Evolutionary conservation across 2,888 invertebrate species (phyloP), one percentile per base, ranked within the genome.

Genomic region (Agrotis exclamationis): DNA sequence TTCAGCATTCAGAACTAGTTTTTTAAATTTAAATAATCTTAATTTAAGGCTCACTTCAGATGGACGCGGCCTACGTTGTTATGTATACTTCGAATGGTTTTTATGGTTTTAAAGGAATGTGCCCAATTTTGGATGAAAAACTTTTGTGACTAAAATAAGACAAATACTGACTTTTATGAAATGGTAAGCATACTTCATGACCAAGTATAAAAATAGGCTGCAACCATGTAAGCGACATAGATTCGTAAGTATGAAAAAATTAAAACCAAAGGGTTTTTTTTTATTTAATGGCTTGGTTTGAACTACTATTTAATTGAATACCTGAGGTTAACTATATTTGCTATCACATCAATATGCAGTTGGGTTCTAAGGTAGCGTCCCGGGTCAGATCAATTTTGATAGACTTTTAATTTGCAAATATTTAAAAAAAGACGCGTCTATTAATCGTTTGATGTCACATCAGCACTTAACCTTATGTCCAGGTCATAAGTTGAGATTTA

Each of bases 401-500:
- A 14, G 14, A 45, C 14, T 45, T 14, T 5, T 16, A 16, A 45
- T 4, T 44, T 14, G 51, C 44, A 28, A 67, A 44, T 51, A 67
- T 14, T 65, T 22, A 53, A 18, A 18, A 39, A 59, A 33, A 60
- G 33, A 22, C 48, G 24, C n/a, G 22, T 51, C 24, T 1, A 20
- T 14, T 18, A 33, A 57, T n/a, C 50, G 62, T 14, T 2, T 6
- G 18, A 45, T 3, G 20, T 18, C 54, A 56, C 63, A 45, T 3
- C 48, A 45, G 60, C 45, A 24, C 63, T 45, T 50, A 57, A 60
- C 66, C 60, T 79, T 50, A 77, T 16, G 39, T 58, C 50, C 63
- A 74, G 84, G 86, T 85, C 74, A 78, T 20, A 66, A 82, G 82
- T 79, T 85, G 72, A 82, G 59, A 69, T 68, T 63, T 28, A 53